Percentiles rank a stretch among this genome's conserved stretches.
phyloP scores from a whole-genome alignment of 1,140 invertebrate genomes.

The Papilio polyxenes region DNA sequence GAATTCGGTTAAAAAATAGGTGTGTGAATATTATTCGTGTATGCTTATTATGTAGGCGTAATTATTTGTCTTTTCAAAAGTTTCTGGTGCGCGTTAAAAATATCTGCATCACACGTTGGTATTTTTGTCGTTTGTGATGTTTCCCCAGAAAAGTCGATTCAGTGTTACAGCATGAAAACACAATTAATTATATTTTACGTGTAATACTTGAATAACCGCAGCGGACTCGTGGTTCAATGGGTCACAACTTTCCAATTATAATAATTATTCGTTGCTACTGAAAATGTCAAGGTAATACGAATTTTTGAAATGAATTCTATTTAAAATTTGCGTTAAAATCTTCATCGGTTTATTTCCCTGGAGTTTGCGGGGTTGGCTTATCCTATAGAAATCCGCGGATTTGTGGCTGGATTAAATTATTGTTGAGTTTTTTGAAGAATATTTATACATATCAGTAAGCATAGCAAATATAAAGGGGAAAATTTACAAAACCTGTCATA shows the following conservation, averaged over 20 bases:
- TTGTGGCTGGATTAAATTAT: not conserved
- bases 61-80: not conserved
- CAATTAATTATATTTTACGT: not conserved
- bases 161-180: not conserved
- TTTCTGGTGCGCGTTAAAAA: not conserved
- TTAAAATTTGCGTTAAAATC: not conserved
- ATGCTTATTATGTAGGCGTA: no score
- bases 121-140: not conserved
- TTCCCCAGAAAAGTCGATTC: not conserved
- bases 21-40: no score
- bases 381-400: not conserved
- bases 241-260: not conserved
- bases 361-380: not conserved
- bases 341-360: constrained; percentile 1
- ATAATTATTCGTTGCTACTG: not conserved
- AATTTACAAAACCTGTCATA: no score
- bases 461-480: no score
- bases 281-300: not conserved
- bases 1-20: no score
- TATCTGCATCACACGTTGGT: not conserved
- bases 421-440: not conserved
- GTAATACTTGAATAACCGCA: not conserved
- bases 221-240: not conserved
- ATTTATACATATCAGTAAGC: not conserved
- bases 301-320: not conserved